Base-by-base conservation (phyloP, 2,113 vertebrate species). In the Nansenia antarctica region DNA sequence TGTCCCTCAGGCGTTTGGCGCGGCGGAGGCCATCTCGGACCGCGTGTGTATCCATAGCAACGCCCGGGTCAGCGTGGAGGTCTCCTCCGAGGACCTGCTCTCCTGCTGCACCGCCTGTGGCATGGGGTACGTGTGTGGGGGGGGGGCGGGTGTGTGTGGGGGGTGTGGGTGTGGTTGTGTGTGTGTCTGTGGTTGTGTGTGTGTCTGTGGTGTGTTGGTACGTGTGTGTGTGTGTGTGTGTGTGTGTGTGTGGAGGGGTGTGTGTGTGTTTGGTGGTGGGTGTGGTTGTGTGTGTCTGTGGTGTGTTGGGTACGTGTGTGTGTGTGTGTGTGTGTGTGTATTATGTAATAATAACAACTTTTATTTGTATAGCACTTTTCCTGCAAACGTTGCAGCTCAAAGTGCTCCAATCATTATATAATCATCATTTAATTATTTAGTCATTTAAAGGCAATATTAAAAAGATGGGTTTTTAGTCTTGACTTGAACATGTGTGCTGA, bases 1-100 rank as follows among this genome's bases (percentile, higher is more conserved):
- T 59, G 37, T 65, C 54, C 20, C 58, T 22, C 15, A 99, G 98
- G 98, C 98, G 0, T 99, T 99, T 1, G 98, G 97, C 0, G 97
- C 98, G 0, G 94, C 92, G 8, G 98, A 97, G 81, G 94, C 97
- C 0, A 99, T 99, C 15, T 99, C 98, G 0, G 98, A 99, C 84
- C 89, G 98, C 3, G 74, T 94, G 67, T 99, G 98, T 5, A 90
- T 98, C 67, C 95, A 96, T 71, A 96, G 91, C 14, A 91, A 92
- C 0, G 90, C 85, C 32, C 92, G 92, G 22, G 86, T 96, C 69
- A 99, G 81, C 0, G 89, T 96, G 69, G 97, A 99, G 83, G 91
- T 98, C 70, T 99, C 98, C 0, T 89, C 98, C 0, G 89, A 98
- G 88, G 98, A 99, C 76, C 79, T 99, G 85, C 94, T 99, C 30